A percentile compares a stretch with the other conserved stretches of the same genome.
Conservation (phyloP, 53 echinoderm and acorn worm species). For the Pentamera pediparva region DNA sequence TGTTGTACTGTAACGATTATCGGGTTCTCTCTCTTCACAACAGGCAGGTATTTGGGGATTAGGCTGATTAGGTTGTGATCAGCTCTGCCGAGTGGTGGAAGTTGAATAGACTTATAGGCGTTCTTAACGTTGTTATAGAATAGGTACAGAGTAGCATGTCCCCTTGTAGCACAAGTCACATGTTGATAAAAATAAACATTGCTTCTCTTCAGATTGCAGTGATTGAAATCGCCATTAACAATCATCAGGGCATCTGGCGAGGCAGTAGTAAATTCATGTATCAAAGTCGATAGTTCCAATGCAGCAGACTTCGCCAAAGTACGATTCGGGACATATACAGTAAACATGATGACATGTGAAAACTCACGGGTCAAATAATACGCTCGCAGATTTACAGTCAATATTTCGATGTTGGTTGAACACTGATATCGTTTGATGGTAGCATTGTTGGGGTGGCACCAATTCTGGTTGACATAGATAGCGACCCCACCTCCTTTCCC, state of each 20-base stretch:
- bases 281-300: neutral
- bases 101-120: neutral
- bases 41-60: neutral
- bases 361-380: slow-evolving; percentile 16
- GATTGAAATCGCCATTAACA: neutral
- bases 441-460: slow-evolving; percentile 33
- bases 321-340: slow-evolving; percentile 6
- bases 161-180: neutral
- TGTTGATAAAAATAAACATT: neutral
- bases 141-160: neutral
- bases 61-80: neutral
- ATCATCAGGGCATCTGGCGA: neutral
- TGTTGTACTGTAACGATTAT: neutral
- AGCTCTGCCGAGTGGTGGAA: neutral
- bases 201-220: neutral
- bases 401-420: neutral
- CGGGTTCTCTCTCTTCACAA: neutral
- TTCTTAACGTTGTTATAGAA: neutral
- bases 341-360: neutral
- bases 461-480: slow-evolving; percentile 35
- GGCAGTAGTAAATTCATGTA: neutral
- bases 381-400: neutral
- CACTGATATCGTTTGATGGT: slow-evolving; percentile 10
- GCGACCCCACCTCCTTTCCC: slow-evolving; percentile 24
- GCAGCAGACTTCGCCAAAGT: neutral